Conservation (phyloP, 2,888 invertebrate species). For the Oligia latruncula region DNA sequence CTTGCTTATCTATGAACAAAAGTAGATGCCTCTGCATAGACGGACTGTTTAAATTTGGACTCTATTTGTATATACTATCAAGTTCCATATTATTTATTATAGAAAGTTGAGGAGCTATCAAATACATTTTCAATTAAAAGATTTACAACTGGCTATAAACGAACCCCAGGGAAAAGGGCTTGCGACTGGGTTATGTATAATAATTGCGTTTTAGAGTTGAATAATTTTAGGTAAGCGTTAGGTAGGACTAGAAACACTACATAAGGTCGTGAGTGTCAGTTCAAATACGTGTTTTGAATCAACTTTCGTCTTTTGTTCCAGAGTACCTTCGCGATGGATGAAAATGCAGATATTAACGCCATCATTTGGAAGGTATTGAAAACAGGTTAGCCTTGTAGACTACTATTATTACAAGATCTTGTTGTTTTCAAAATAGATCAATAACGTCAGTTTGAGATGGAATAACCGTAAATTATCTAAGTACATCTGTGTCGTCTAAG, state of each 20-base stretch:
- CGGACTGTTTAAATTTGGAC: conserved; percentile 56
- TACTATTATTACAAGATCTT: conserved; percentile 28
- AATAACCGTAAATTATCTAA: conserved; percentile 13
- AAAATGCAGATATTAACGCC: conserved; percentile 69
- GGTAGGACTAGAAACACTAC: conserved; percentile 42
- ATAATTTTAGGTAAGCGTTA: conserved; percentile 50
- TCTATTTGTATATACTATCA: conserved; percentile 39
- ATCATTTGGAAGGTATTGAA: conserved; percentile 69
- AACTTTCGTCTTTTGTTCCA: conserved; percentile 67
- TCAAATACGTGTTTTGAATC: conserved; percentile 25
- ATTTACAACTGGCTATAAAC: conserved; percentile 77
- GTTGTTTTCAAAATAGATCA: conserved; percentile 35
- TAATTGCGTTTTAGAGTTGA: conserved; percentile 58
- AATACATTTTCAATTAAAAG: conserved; percentile 75
- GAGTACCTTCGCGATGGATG: conserved; percentile 69
- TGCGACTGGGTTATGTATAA: conserved; percentile 65
- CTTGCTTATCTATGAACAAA: conserved; percentile 60
- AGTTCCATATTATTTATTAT: conserved; percentile 51
- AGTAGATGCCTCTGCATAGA: conserved; percentile 23
- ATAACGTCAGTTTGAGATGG: conserved; percentile 17
- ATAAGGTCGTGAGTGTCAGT: conserved; percentile 40
- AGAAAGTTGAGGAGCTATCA: conserved; percentile 51
- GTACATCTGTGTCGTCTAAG: conserved; percentile 10
- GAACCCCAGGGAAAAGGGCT: conserved; percentile 69
- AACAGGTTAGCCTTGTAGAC: conserved; percentile 66